Evolutionary conservation across 1,140 invertebrate species (phyloP).

Genomic region (Plectrocnemia conspersa): DNA sequence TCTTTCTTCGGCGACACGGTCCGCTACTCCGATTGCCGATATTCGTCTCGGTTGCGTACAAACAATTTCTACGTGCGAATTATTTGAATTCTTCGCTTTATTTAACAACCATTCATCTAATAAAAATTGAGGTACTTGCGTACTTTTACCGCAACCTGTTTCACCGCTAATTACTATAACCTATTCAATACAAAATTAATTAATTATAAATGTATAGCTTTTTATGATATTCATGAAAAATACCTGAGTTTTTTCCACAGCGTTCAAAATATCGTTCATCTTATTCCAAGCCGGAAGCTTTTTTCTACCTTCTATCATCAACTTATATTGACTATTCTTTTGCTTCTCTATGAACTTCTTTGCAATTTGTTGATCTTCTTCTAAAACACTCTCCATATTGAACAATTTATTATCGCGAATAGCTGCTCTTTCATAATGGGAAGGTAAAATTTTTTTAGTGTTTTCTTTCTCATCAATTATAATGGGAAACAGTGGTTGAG

Average conservation of each 20-base stretch:
- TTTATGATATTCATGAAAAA: conserved; percentile 11
- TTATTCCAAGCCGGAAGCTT: conserved; percentile 66
- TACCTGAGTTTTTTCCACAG: conserved; percentile 59
- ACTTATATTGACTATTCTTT: conserved; percentile 56
- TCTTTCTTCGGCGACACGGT: conserved; percentile 84
- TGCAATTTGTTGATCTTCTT: conserved; percentile 58
- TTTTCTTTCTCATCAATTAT: conserved; percentile 41
- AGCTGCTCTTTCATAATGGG: conserved; percentile 59
- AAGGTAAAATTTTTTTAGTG: conserved; percentile 44
- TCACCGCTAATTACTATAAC: conserved; percentile 78
- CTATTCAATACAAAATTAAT: conserved; percentile 37
- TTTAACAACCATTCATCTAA: conserved; percentile 69
- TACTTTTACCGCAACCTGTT: conserved; percentile 86
- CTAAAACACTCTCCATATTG: conserved; percentile 51
- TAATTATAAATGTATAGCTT: background rate
- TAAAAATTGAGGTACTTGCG: conserved; percentile 89
- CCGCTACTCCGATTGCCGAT: conserved; percentile 87
- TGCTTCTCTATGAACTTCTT: conserved; percentile 56
- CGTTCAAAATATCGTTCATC: conserved; percentile 60
- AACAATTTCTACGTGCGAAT: conserved; percentile 70
- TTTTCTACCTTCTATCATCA: conserved; percentile 57
- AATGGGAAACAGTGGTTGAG: conserved; percentile 44
- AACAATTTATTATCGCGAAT: conserved; percentile 49
- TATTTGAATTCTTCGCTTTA: conserved; percentile 41
- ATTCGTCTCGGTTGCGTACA: conserved; percentile 91